Percentiles rank a stretch among this genome's conserved stretches.
Conservation (phyloP, 2,888 invertebrate species). For the Pollenia angustigena region DNA sequence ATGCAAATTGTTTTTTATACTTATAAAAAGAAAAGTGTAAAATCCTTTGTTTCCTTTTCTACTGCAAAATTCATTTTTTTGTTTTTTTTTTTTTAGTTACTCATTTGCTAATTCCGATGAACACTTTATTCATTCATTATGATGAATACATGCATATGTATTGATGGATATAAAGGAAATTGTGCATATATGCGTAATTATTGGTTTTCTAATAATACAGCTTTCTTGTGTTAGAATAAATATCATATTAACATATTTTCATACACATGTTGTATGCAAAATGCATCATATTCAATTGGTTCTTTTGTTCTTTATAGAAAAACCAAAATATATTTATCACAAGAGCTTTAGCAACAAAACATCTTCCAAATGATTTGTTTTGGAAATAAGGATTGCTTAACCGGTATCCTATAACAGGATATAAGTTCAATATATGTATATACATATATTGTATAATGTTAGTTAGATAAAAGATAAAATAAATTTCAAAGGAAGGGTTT, state of each 20-base stretch:
- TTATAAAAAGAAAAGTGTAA: constrained; percentile 6
- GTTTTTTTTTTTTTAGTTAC: constrained; percentile 16
- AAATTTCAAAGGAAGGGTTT: not conserved
- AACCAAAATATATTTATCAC: constrained; percentile 54
- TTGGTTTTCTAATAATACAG: constrained; percentile 56
- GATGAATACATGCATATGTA: constrained; percentile 32
- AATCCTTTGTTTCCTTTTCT: constrained; percentile 60
- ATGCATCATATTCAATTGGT: constrained; percentile 67
- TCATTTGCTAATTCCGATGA: constrained; percentile 61
- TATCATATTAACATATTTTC: not conserved
- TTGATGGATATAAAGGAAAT: constrained; percentile 60
- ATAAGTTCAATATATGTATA: not conserved
- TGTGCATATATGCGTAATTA: constrained; percentile 73
- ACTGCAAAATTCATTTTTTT: not conserved
- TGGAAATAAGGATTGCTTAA: constrained; percentile 47
- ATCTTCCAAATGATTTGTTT: constrained; percentile 73
- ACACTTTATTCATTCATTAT: constrained; percentile 53
- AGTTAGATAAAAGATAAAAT: constrained; percentile 49
- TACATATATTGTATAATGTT: not conserved
- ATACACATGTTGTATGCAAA: constrained; percentile 42
- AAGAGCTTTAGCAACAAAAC: constrained; percentile 59
- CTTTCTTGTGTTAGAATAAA: constrained; percentile 21
- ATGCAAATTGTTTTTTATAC: constrained; percentile 6
- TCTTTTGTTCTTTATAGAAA: constrained; percentile 59
- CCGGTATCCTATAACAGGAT: constrained; percentile 69